Evolutionary conservation across 1,140 invertebrate genomes (phyloP).

Genomic region (Octopus sinensis): DNA sequence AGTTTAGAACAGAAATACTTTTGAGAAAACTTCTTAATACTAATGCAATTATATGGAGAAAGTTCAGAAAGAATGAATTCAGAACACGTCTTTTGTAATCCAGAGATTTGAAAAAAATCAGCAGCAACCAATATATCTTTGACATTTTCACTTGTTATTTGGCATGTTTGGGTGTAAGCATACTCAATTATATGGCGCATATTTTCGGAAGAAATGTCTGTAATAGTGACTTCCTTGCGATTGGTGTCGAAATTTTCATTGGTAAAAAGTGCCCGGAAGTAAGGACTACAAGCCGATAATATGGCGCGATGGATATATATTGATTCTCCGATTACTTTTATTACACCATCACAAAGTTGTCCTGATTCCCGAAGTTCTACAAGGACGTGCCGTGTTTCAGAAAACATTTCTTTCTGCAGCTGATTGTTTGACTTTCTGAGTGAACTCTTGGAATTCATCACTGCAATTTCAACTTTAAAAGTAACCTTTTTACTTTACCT

Average conservation of each 20-base stretch:
- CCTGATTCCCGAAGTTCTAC: conserved; percentile 63
- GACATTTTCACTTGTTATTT: conserved; percentile 74
- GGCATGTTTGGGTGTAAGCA: conserved; percentile 74
- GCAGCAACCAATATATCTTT: conserved; percentile 66
- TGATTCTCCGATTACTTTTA: conserved; percentile 72
- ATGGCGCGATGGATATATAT: conserved; percentile 81
- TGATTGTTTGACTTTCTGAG: background rate
- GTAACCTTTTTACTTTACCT: too few relatives aligned
- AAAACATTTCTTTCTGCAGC: conserved; percentile 25
- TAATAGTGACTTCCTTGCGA: too few relatives aligned
- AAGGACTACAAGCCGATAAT: conserved; percentile 65
- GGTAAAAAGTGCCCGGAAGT: conserved; percentile 48
- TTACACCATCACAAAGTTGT: conserved; percentile 77
- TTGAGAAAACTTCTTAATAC: conserved; percentile 76
- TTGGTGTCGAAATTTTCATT: conserved; percentile 24
- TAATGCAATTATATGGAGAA: conserved; percentile 74
- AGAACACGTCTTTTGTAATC: conserved; percentile 74
- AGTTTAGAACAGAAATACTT: conserved; percentile 72
- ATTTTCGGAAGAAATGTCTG: conserved; percentile 59
- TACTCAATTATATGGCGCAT: conserved; percentile 76
- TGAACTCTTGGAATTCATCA: background rate
- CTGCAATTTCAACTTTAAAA: too few relatives aligned
- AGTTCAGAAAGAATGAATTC: conserved; percentile 69
- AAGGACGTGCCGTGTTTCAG: conserved; percentile 33
- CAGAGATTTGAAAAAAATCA: conserved; percentile 76